phyloP scores from a whole-genome alignment of 2,797 vertebrate genomes.

The Clarias laeviceps region DNA sequence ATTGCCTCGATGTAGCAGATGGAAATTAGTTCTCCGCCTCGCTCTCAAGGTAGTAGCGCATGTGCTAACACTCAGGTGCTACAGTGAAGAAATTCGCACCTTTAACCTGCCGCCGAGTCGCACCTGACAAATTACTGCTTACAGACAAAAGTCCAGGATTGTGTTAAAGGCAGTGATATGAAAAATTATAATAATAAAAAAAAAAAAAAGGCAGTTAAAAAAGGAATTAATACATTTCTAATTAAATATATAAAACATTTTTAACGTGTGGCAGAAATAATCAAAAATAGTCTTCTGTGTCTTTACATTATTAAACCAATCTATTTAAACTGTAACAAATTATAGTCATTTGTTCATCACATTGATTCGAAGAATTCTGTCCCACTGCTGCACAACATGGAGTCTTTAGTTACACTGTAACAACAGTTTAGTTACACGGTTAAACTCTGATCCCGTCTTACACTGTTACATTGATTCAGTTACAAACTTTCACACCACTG shows the following conservation, averaged over 20 bases:
- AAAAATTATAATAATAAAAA: not conserved
- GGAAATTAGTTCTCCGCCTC: constrained; percentile 37
- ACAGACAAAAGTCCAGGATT: constrained; percentile 27
- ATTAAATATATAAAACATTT: not conserved
- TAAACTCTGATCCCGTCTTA: no score
- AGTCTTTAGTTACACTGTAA: no score
- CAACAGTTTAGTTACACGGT: no score
- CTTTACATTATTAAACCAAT: no score
- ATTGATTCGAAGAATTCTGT: no score
- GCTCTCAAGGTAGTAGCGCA: constrained; percentile 33
- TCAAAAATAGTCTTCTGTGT: not conserved
- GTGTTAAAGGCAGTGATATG: not conserved
- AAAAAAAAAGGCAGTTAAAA: not conserved
- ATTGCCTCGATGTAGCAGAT: constrained; percentile 22
- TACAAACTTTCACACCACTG: not conserved
- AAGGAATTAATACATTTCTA: not conserved
- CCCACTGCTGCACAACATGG: no score
- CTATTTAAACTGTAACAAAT: no score
- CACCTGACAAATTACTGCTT: constrained; percentile 48
- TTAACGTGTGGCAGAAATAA: not conserved
- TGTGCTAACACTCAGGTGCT: constrained; percentile 42
- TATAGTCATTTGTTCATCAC: no score
- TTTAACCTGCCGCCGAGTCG: constrained; percentile 32
- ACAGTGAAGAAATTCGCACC: constrained; percentile 40
- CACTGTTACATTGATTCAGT: not conserved